Percentiles rank a stretch among this genome's conserved stretches.
These are phyloP conservation scores for Rallus limicola DNA, from an alignment of 2,113 vertebrate genomes.

Conservation along the genomic window DNA sequence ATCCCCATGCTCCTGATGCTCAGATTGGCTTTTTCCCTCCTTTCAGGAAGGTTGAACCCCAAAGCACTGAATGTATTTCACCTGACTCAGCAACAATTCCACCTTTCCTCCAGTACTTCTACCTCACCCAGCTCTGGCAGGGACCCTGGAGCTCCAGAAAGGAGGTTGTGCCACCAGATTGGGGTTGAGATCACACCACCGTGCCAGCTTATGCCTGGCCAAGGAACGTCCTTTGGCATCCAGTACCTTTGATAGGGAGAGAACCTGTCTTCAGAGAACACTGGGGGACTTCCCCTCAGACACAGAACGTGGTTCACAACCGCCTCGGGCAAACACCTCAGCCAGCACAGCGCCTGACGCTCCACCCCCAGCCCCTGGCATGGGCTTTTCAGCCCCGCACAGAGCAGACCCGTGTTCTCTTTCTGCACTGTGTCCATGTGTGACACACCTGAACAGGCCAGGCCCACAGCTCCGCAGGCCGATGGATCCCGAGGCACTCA, in stretches of 20 bases:
- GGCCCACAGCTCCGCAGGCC: background rate
- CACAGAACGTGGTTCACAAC: background rate
- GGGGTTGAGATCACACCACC: background rate
- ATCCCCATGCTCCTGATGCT: background rate
- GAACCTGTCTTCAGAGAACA: background rate
- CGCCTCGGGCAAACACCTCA: background rate
- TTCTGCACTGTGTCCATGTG: background rate
- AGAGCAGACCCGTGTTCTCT: background rate
- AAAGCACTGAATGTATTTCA: background rate
- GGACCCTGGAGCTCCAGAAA: background rate
- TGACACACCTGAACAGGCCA: background rate
- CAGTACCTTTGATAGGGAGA: background rate
- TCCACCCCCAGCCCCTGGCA: background rate
- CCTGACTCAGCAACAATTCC: background rate
- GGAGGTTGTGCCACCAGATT: background rate
- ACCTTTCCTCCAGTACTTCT: background rate
- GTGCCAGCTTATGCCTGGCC: accelerated
- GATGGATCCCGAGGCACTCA: background rate
- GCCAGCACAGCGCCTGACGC: accelerated
- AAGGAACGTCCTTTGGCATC: background rate
- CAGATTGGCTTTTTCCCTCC: background rate
- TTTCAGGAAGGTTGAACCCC: background rate
- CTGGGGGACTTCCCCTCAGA: background rate
- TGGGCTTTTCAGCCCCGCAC: background rate
- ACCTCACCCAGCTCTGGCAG: background rate